Evolutionary conservation across 2,113 vertebrate genomes (phyloP).

Genomic region (Saccopteryx leptura): DNA sequence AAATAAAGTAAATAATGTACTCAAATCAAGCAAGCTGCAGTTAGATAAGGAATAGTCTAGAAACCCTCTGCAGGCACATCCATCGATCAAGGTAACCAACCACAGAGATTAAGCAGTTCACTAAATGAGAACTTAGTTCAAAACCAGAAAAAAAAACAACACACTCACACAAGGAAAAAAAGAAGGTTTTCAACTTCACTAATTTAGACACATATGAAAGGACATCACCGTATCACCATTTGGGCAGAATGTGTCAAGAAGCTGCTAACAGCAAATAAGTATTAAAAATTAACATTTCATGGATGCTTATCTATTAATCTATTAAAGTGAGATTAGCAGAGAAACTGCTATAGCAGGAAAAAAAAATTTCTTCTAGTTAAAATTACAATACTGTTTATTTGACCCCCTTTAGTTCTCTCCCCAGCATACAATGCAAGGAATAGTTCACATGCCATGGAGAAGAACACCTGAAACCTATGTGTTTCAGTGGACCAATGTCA

Average conservation of each 20-base stretch:
- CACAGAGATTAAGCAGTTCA: conserved; percentile 43
- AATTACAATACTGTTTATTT: background rate
- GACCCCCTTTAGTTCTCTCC: no score
- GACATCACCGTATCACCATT: conserved; percentile 36
- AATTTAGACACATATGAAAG: conserved; percentile 29
- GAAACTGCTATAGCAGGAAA: conserved; percentile 62
- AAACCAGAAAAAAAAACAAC: conserved; percentile 40
- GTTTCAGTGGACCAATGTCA: no score
- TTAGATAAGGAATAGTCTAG: conserved; percentile 59
- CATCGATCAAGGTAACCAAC: conserved; percentile 7
- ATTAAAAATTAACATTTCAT: conserved; percentile 62
- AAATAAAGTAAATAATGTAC: conserved; percentile 60
- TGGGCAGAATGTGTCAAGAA: conserved; percentile 55
- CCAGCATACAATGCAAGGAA: no score
- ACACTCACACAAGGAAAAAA: background rate
- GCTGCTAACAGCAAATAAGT: conserved; percentile 74
- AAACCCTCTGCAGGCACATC: conserved; percentile 76
- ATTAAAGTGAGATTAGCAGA: conserved; percentile 69
- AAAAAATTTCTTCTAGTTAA: conserved; percentile 56
- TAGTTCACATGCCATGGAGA: no score
- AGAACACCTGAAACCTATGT: no score
- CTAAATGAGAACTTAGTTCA: conserved; percentile 57
- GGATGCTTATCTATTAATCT: conserved; percentile 38
- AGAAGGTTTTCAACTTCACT: conserved; percentile 58
- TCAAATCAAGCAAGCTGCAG: conserved; percentile 76